These are phyloP conservation scores for Drosophila austrosaltans DNA, from an alignment of 2,888 invertebrate genomes.

Conservation along the genomic window DNA sequence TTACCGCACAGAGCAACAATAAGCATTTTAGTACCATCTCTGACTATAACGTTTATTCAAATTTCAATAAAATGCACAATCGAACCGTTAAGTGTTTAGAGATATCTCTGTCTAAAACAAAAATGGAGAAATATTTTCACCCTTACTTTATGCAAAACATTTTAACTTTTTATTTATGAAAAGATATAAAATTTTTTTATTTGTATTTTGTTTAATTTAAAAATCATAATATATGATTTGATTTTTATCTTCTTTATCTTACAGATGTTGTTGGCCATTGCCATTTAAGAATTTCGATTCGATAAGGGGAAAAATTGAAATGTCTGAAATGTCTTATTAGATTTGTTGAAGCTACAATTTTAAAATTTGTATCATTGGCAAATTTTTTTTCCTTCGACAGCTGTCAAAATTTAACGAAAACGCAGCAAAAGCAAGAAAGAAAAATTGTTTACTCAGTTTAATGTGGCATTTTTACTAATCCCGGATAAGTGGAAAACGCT, in stretches of 20 bases:
- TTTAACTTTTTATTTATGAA: too few species aligned
- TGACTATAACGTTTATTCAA: not conserved
- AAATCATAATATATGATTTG: too few species aligned
- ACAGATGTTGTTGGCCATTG: too few species aligned
- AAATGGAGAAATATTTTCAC: too few species aligned
- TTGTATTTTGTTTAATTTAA: too few species aligned
- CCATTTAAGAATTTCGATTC: too few species aligned
- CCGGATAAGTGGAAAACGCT: constrained; percentile 61
- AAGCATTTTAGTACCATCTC: not conserved
- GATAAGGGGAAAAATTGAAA: not conserved
- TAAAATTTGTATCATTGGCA: not conserved
- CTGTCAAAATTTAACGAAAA: not conserved
- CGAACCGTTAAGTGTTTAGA: too few species aligned
- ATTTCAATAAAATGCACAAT: not conserved
- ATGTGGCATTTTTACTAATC: constrained; percentile 65
- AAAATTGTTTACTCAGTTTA: constrained; percentile 58
- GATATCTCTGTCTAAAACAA: too few species aligned
- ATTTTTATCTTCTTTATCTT: too few species aligned
- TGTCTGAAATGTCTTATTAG: not conserved
- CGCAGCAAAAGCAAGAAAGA: not conserved
- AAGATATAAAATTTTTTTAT: too few species aligned
- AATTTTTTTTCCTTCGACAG: not conserved
- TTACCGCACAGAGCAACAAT: not conserved
- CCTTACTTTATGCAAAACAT: too few species aligned
- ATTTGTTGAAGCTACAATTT: not conserved